Percentiles rank a stretch among this genome's conserved stretches.
Conservation (phyloP, 2,888 invertebrate genomes). For the Lottia gigantea region DNA sequence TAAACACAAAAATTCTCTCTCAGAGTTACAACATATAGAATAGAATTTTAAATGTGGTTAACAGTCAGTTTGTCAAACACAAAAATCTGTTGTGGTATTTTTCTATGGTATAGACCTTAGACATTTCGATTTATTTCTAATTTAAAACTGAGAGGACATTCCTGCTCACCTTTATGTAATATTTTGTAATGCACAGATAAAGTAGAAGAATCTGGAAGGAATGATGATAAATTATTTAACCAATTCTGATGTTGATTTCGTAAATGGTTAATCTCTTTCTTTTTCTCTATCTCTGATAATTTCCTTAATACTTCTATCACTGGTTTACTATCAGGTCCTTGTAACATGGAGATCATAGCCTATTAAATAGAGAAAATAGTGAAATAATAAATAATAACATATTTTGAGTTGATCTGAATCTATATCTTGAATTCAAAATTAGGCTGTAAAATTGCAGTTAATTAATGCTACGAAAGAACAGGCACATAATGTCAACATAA, state of each 20-base stretch:
- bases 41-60: no score
- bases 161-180: conserved; percentile 22
- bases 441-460: no score
- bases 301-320: conserved; percentile 35
- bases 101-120: no score
- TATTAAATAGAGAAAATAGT: conserved; percentile 23
- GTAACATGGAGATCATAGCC: conserved; percentile 50
- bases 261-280: conserved; percentile 41
- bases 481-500: no score
- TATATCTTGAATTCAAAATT: no score
- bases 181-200: conserved; percentile 36
- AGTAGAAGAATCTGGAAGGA: background rate
- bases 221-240: conserved; percentile 34
- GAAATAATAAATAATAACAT: background rate
- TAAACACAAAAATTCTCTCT: background rate
- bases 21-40: no score
- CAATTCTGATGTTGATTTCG: conserved; percentile 54
- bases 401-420: no score
- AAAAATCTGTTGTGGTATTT: no score
- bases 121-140: no score
- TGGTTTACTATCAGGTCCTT: conserved; percentile 42
- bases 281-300: conserved; percentile 41
- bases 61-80: no score
- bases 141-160: no score
- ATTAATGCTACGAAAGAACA: no score